Evolutionary conservation across 2,113 vertebrate genomes (phyloP).

Genomic region (Barbus barbus): DNA sequence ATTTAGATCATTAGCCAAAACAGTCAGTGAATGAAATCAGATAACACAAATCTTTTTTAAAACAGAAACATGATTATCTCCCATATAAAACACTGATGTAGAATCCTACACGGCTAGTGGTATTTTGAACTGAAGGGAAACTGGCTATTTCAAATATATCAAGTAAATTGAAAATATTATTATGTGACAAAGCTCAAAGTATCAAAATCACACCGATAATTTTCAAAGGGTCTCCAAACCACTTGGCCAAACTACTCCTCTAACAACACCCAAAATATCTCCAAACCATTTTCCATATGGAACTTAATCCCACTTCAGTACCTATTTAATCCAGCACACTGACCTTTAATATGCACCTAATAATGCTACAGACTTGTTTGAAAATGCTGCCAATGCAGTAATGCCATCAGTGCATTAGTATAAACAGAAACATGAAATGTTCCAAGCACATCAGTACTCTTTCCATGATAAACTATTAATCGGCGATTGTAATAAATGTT

Average conservation of each 20-base stretch:
- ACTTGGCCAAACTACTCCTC: constrained; percentile 13
- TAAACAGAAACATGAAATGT: no score
- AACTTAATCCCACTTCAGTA: background rate
- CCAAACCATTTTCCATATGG: background rate
- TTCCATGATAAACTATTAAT: no score
- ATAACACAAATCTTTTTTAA: no score
- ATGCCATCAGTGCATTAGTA: no score
- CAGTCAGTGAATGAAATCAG: no score
- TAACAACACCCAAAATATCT: background rate
- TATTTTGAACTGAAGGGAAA: background rate
- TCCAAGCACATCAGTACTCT: no score
- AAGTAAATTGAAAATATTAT: no score
- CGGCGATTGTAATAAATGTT: no score
- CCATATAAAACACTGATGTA: background rate
- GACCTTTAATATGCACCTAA: background rate
- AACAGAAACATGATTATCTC: background rate
- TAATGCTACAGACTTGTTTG: no score
- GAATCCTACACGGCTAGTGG: background rate
- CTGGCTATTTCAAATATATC: background rate
- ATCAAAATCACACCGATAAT: background rate
- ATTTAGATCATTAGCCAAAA: background rate
- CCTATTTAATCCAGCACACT: background rate
- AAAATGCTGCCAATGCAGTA: no score
- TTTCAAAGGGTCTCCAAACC: background rate
- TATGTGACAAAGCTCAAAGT: no score